These are phyloP conservation scores for Forbesichthys papilliferus DNA, from an alignment of 2,113 vertebrate genomes.

Conservation along the genomic window DNA sequence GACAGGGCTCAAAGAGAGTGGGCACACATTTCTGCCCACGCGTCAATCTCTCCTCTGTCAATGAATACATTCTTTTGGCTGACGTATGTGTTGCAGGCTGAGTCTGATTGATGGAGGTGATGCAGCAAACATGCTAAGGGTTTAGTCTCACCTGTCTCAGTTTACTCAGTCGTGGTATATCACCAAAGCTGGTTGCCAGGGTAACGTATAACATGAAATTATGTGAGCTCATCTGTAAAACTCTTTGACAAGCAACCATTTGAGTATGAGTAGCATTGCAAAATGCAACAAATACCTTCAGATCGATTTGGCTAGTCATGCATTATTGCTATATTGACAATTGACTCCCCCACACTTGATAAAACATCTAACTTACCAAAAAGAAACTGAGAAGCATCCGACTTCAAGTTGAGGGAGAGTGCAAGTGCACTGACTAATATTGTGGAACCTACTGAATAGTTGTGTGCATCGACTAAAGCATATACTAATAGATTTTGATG, in stretches of 20 bases:
- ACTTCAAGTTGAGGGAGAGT: too few relatives aligned
- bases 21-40: background rate
- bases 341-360: too few relatives aligned
- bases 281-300: conserved; percentile 22
- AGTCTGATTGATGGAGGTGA: conserved; percentile 52
- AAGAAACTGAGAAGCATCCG: too few relatives aligned
- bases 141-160: conserved; percentile 49
- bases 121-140: conserved; percentile 36
- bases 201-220: conserved; percentile 53
- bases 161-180: conserved; percentile 31
- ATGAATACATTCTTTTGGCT: conserved; percentile 32
- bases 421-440: background rate
- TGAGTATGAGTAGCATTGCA: conserved; percentile 16
- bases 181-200: conserved; percentile 61
- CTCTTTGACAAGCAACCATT: background rate
- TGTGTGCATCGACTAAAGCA: background rate
- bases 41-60: conserved; percentile 22
- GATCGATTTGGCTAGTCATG: conserved; percentile 12
- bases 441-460: background rate
- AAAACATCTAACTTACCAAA: too few relatives aligned
- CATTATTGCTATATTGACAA: too few relatives aligned
- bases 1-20: conserved; percentile 19
- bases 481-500: background rate
- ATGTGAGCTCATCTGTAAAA: conserved; percentile 9
- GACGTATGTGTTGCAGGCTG: conserved; percentile 34